Evolutionary conservation across 2,113 vertebrate species (phyloP).

Genomic region (Triplophysa tibetana): DNA sequence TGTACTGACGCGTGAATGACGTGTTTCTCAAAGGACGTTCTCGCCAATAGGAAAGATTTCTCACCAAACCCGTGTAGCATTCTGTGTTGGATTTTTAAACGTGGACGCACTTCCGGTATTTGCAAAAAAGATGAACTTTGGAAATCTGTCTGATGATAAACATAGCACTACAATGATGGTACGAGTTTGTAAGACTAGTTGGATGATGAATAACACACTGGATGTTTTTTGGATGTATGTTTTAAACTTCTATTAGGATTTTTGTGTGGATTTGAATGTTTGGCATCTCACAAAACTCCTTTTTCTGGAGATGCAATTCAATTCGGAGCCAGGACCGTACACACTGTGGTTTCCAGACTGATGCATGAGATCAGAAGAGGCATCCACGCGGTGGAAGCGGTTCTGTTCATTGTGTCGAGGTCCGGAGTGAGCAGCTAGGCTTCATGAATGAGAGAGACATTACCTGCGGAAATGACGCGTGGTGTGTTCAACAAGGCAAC

Average conservation of each 20-base stretch:
- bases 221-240: slow-evolving; percentile 21
- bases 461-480: slow-evolving; percentile 57
- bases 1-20: slow-evolving; percentile 38
- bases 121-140: not conserved
- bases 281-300: not conserved
- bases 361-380: slow-evolving; percentile 44
- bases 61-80: slow-evolving; percentile 58
- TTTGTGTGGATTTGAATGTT: not conserved
- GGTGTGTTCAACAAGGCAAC: not conserved
- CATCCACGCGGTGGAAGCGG: slow-evolving; percentile 60
- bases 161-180: not conserved
- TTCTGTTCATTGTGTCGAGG: slow-evolving; percentile 62
- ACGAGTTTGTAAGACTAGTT: not conserved
- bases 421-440: slow-evolving; percentile 66
- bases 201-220: slow-evolving; percentile 43
- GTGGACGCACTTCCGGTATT: not conserved
- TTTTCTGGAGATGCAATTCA: slow-evolving; percentile 4
- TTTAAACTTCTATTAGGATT: not conserved
- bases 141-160: not conserved
- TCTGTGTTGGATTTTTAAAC: slow-evolving; percentile 11
- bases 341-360: slow-evolving; percentile 5
- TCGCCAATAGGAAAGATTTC: slow-evolving; percentile 1
- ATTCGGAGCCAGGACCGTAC: not conserved
- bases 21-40: slow-evolving; percentile 25
- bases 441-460: slow-evolving; percentile 57